Base-by-base conservation (phyloP, 2,113 vertebrate genomes). In the Ageneiosus marmoratus region DNA sequence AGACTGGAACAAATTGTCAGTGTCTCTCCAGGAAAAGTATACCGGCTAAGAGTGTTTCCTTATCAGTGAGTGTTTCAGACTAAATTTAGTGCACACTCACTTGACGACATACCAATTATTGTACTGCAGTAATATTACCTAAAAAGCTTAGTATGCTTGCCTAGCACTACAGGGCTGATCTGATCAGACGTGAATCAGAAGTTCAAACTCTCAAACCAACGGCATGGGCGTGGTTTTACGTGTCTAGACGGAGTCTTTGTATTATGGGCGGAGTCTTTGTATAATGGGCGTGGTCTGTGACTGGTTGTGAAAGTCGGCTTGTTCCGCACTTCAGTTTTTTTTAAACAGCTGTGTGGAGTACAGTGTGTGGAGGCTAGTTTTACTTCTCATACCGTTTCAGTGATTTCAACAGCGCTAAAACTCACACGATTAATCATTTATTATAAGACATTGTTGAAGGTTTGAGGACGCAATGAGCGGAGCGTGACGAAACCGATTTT, bases 401-500 rank as follows among this genome's bases (percentile, higher is more conserved):
- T 29, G 7, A 51, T 32, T 83, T 81, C 58, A 41, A 44, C 72
- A 86, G 67, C 29, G 63, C 24, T 34, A 1, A 24, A 13, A 91
- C 90, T 93, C 94, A 94, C 93, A 92, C 94, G 93, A 92, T 91
- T 83, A 63, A 56, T 77, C 78, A 88, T 88, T 89, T 91, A 92
- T 93, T 92, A 93, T 89, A 90, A 93, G 93, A 93, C 89, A 84
- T 88, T 81, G 89, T 91, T 87, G 88, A 89, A 82, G 32, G 22
- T 9, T 15, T 37, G 60, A 55, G 2, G 44, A 18, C 65, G 78
- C 62, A 86, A 56, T 67, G 80, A 27, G 77, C 12, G 69, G 12
- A 83, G 70, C 79, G 67, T 85, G 44, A 55, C 60, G 13, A 9
- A 81, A 0, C 6, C 15, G 24, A 22, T 10, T 75, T 41, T 34